Conservation (phyloP, 2,888 invertebrate genomes). For the Meghimatium bilineatum region DNA sequence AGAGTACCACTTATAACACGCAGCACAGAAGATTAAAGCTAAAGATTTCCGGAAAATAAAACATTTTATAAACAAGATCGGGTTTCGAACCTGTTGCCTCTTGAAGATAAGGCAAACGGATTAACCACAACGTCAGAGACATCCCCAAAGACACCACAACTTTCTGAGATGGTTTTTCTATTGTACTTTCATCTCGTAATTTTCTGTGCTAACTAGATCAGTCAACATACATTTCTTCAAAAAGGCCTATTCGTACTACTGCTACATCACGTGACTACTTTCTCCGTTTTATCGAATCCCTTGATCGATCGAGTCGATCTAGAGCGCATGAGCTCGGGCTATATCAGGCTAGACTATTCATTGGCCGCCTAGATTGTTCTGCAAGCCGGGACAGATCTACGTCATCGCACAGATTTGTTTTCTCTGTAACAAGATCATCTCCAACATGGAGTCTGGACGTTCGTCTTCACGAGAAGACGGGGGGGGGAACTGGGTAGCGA, state of each 20-base stretch:
- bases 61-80: too few species aligned
- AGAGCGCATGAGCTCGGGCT: constrained; percentile 6
- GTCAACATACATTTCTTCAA: too few species aligned
- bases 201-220: too few species aligned
- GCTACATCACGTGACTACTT: background rate
- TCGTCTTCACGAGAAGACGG: background rate
- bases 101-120: too few species aligned
- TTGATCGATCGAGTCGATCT: constrained; percentile 13
- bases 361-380: background rate
- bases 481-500: background rate
- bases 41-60: too few species aligned
- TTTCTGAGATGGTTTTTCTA: too few species aligned
- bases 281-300: background rate
- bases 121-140: too few species aligned
- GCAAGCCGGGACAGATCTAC: constrained; percentile 9
- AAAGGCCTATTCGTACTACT: background rate
- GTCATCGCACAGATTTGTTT: background rate
- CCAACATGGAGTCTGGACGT: background rate
- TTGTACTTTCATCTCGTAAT: too few species aligned
- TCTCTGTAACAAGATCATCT: constrained; percentile 7
- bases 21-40: too few species aligned
- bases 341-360: constrained; percentile 6
- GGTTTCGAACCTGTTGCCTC: too few species aligned
- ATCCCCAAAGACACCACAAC: too few species aligned
- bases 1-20: too few species aligned